Evolutionary conservation across 2,797 vertebrate genomes (phyloP), one percentile per base, ranked within the genome.

Genomic region (Poeciliopsis turneri): DNA sequence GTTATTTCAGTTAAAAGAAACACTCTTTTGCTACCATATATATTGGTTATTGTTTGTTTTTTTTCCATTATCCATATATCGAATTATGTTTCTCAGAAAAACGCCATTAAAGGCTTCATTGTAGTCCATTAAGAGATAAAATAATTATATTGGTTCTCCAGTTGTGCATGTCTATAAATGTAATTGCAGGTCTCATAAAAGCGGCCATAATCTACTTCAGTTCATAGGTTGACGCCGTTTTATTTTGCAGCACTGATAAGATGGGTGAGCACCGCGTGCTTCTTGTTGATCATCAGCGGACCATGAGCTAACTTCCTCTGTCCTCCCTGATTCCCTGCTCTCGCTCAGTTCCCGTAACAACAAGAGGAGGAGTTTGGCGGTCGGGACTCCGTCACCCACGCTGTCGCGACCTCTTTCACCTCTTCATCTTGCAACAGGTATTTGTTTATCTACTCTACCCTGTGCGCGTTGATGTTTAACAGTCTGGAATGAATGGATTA

Each of bases 321-420:
- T 81, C 15, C 55, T 46, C n/a, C 79, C 77, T 81, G 49, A 83
- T 77, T 79, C 28, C 39, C 66, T 43, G 39, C 75, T 59, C 66
- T 74, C 79, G 72, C 80, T 75, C 86, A 98, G 97, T 77, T 97
- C 97, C 82, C 95, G 97, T 61, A 98, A 97, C 80, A 97, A 96
- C 92, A 98, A 97, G 83, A 96, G 97, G 84, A 97, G 97, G 89
- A 97, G 96, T 84, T 91, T 99, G 82, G 96, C 96, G 11, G 97
- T 98, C 0, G 97, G 97, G 43, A 97, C 97, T 1, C 96, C 97
- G 0, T 98, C 98, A 0, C 98, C 98, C 0, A 98, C 97, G 0
- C 96, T 98, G 43, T 99, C 98, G 0, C 93, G 97, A 20, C 98
- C 98, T 0, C 96, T 99, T 3, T 99, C 98, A 0, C 98, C 97